phyloP scores from a whole-genome alignment of 2,888 invertebrate genomes.

The Syrphus vitripennis region DNA sequence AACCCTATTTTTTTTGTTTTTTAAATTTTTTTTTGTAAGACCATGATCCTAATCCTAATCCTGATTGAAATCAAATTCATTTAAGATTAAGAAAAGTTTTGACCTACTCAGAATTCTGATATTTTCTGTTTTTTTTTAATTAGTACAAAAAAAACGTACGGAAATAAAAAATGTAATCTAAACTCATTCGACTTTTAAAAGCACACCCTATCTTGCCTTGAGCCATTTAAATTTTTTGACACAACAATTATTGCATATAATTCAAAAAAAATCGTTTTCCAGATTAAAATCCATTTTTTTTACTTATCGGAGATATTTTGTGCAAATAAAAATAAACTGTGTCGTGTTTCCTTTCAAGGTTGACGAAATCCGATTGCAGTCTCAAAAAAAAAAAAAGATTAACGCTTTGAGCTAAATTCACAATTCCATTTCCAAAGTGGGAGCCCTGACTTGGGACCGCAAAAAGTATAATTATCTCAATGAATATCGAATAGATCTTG shows the following conservation, averaged over 20 bases:
- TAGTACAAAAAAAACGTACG: too few species aligned
- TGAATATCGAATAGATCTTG: conserved; percentile 37
- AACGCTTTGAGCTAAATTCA: conserved; percentile 13
- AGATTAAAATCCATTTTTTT: conserved; percentile 7
- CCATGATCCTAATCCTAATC: too few species aligned
- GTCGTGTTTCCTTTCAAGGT: conserved; percentile 51
- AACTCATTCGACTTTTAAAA: background rate
- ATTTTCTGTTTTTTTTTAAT: too few species aligned
- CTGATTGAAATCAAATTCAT: too few species aligned
- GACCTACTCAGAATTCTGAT: too few species aligned
- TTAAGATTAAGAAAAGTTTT: too few species aligned
- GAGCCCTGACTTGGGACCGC: background rate
- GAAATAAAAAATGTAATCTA: too few species aligned
- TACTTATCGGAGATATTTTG: background rate
- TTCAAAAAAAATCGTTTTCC: background rate
- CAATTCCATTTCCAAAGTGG: conserved; percentile 12
- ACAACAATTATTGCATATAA: background rate
- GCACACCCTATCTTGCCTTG: background rate
- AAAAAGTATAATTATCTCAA: conserved; percentile 47
- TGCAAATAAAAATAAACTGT: background rate
- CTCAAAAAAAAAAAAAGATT: background rate
- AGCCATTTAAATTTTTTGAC: background rate
- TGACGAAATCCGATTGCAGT: conserved; percentile 43
- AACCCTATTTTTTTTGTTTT: too few species aligned
- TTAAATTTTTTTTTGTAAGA: too few species aligned